These are phyloP conservation scores for Cebuella pygmaea DNA, from an alignment of 2,797 vertebrate species.

Conservation along the genomic window DNA sequence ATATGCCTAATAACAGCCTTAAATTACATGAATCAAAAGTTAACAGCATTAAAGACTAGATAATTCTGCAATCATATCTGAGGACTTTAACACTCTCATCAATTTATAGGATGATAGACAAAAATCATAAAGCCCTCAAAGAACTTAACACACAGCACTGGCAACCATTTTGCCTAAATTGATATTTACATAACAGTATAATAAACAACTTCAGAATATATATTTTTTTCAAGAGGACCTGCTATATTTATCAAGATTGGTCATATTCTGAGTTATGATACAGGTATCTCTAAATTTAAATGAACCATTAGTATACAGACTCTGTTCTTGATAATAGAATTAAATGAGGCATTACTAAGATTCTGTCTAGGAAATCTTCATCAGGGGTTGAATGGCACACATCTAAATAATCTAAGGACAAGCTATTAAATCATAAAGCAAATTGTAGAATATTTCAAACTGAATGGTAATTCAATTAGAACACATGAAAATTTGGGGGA, in stretches of 20 bases:
- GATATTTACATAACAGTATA: background rate
- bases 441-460: constrained; percentile 36
- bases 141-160: background rate
- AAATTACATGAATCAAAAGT: background rate
- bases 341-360: background rate
- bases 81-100: background rate
- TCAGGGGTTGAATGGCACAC: background rate
- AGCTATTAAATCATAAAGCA: background rate
- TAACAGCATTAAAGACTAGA: background rate
- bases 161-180: background rate
- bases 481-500: background rate
- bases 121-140: background rate
- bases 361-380: background rate
- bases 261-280: background rate
- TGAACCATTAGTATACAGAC: background rate
- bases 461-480: constrained; percentile 8
- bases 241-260: background rate
- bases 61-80: background rate
- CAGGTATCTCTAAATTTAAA: background rate
- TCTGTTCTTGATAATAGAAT: background rate
- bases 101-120: background rate
- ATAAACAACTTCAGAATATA: background rate
- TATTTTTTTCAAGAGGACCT: background rate
- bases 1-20: background rate
- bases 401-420: background rate